Evolutionary conservation across 2,113 vertebrate genomes (phyloP).

Genomic region (Synodontis membranacea): DNA sequence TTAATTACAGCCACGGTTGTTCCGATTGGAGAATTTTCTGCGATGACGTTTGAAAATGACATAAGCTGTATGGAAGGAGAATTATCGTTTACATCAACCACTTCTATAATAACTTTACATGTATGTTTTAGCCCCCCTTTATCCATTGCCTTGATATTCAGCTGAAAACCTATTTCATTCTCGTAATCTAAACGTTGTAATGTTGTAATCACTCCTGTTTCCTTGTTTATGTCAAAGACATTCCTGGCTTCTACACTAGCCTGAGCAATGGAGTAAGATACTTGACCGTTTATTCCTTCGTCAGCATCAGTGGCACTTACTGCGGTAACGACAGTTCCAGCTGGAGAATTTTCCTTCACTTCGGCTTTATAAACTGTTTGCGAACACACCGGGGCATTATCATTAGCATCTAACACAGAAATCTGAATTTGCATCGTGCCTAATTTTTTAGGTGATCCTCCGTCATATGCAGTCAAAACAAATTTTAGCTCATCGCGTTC

Average conservation of each 20-base stretch:
- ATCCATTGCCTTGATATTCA: slow-evolving; percentile 74
- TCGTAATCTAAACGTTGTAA: slow-evolving; percentile 69
- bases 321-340: slow-evolving; percentile 57
- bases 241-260: slow-evolving; percentile 53
- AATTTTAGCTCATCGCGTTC: slow-evolving; percentile 62
- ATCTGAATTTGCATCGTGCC: slow-evolving; percentile 62
- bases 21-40: slow-evolving; percentile 47
- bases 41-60: slow-evolving; percentile 54
- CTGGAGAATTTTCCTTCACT: slow-evolving; percentile 59
- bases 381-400: slow-evolving; percentile 70
- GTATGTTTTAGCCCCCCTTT: slow-evolving; percentile 64
- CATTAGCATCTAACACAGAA: slow-evolving; percentile 69
- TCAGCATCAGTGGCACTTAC: slow-evolving; percentile 70
- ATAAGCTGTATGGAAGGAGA: slow-evolving; percentile 64
- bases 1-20: slow-evolving; percentile 56
- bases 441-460: slow-evolving; percentile 64
- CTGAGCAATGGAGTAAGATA: slow-evolving; percentile 68
- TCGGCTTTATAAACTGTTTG: slow-evolving; percentile 61
- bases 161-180: slow-evolving; percentile 56
- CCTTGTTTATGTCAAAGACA: slow-evolving; percentile 54
- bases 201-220: not conserved
- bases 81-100: slow-evolving; percentile 60
- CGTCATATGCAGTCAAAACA: slow-evolving; percentile 69
- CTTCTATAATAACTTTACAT: slow-evolving; percentile 65
- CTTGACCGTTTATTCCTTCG: slow-evolving; percentile 62